Percentiles rank a stretch among this genome's conserved stretches.
These are phyloP conservation scores for Crossocerus cetratus DNA, from an alignment of 2,888 invertebrate genomes.

Conservation along the genomic window DNA sequence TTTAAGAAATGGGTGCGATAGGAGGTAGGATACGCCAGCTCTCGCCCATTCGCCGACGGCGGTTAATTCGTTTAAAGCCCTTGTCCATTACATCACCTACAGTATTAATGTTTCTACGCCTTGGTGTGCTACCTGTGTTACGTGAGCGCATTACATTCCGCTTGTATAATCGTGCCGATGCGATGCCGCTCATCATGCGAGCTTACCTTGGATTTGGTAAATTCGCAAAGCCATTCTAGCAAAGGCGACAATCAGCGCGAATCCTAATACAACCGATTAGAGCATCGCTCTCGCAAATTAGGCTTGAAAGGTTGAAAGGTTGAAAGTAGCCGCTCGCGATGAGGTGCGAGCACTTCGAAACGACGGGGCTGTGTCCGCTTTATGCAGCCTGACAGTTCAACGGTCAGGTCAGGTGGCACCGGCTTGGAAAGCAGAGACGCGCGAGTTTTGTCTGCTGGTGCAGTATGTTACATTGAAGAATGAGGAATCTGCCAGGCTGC, in stretches of 20 bases:
- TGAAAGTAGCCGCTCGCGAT: background rate
- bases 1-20: constrained; percentile 35
- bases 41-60: constrained; percentile 31
- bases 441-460: background rate
- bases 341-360: no score
- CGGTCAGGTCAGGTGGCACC: no score
- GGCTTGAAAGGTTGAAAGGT: background rate
- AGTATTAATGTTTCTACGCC: constrained; percentile 39
- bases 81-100: constrained; percentile 51
- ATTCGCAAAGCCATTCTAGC: constrained; percentile 60
- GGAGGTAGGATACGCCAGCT: constrained; percentile 11
- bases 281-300: background rate
- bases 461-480: background rate
- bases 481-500: constrained; percentile 6
- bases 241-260: background rate
- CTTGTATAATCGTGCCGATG: constrained; percentile 29
- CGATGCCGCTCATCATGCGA: background rate
- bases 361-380: no score
- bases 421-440: background rate
- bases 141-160: constrained; percentile 44
- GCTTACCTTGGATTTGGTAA: constrained; percentile 65
- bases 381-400: no score
- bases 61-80: constrained; percentile 63
- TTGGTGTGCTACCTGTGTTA: constrained; percentile 49
- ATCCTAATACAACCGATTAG: no score